Evolutionary conservation across 1,140 invertebrate genomes (phyloP).

Genomic region (Aphaenogaster rudis): DNA sequence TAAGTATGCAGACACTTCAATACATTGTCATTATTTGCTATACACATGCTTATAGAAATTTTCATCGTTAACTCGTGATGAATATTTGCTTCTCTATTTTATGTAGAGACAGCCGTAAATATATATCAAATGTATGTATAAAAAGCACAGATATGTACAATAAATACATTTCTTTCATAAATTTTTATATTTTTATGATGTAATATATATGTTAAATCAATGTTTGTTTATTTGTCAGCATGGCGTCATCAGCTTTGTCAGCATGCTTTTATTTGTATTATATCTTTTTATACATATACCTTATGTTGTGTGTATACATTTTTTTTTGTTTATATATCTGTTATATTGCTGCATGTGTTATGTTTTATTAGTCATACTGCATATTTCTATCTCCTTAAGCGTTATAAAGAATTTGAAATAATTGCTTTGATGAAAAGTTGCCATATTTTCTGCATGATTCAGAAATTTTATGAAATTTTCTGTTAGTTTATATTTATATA

Average conservation of each 20-base stretch:
- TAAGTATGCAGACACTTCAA: constrained; percentile 19
- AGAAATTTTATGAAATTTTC: constrained; percentile 12
- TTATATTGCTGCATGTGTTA: not conserved
- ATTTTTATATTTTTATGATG: constrained; percentile 20
- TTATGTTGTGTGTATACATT: not conserved
- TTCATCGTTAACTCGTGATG: not conserved
- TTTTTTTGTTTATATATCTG: not conserved
- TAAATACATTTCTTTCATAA: constrained; percentile 36
- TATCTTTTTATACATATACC: not conserved
- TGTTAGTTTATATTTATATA: not conserved
- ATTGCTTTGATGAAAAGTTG: not conserved
- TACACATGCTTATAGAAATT: constrained; percentile 19
- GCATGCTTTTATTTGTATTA: constrained; percentile 48
- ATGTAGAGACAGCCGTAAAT: constrained; percentile 23
- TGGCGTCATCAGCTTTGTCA: constrained; percentile 57
- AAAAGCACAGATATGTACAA: constrained; percentile 20
- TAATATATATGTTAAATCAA: constrained; percentile 33
- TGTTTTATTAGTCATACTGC: not conserved
- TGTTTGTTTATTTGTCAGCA: constrained; percentile 42
- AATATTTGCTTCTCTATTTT: not conserved
- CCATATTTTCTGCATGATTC: constrained; percentile 23
- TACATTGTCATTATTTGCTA: constrained; percentile 15
- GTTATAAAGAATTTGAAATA: not conserved
- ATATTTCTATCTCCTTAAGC: not conserved
- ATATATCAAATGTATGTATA: constrained; percentile 30